Percentiles rank a stretch among this genome's conserved stretches.
phyloP scores from a whole-genome alignment of 2,888 invertebrate species.

The Drosophila merina region DNA sequence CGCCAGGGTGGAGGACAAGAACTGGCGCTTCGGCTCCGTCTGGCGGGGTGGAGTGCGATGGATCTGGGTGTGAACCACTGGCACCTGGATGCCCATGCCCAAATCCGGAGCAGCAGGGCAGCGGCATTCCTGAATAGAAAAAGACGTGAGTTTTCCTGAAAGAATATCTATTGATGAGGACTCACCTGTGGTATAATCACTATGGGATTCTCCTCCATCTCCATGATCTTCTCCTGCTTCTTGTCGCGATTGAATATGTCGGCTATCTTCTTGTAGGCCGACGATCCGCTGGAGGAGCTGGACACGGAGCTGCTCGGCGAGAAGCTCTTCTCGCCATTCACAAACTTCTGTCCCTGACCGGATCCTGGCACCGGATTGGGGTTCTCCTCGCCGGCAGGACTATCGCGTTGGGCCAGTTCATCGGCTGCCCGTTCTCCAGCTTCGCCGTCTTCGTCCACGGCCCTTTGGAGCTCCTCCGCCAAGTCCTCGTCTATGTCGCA shows the following conservation, averaged over 20 bases:
- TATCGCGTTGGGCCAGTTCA: conserved; percentile 85
- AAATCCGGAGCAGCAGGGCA: conserved; percentile 85
- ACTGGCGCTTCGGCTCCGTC: conserved; percentile 89
- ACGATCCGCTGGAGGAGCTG: conserved; percentile 86
- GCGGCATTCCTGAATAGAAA: conserved; percentile 82
- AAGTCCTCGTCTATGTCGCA: conserved; percentile 91
- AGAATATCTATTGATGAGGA: background rate
- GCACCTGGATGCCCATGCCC: conserved; percentile 85
- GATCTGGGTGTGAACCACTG: conserved; percentile 84
- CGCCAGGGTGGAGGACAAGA: conserved; percentile 91
- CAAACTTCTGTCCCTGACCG: conserved; percentile 67
- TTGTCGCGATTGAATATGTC: conserved; percentile 84
- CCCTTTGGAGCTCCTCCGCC: conserved; percentile 61
- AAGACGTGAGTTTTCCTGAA: background rate
- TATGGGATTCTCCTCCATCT: conserved; percentile 84
- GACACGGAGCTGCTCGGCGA: conserved; percentile 86
- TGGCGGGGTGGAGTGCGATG: conserved; percentile 84
- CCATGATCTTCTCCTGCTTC: conserved; percentile 84
- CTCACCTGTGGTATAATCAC: conserved; percentile 84
- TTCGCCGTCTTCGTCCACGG: conserved; percentile 58
- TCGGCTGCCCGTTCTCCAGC: conserved; percentile 61
- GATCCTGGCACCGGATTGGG: conserved; percentile 58
- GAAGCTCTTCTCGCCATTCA: conserved; percentile 86
- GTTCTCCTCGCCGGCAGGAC: conserved; percentile 88
- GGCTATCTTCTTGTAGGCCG: conserved; percentile 87